phyloP scores from a whole-genome alignment of 2,113 vertebrate species.

The Aleadryas rufinucha region DNA sequence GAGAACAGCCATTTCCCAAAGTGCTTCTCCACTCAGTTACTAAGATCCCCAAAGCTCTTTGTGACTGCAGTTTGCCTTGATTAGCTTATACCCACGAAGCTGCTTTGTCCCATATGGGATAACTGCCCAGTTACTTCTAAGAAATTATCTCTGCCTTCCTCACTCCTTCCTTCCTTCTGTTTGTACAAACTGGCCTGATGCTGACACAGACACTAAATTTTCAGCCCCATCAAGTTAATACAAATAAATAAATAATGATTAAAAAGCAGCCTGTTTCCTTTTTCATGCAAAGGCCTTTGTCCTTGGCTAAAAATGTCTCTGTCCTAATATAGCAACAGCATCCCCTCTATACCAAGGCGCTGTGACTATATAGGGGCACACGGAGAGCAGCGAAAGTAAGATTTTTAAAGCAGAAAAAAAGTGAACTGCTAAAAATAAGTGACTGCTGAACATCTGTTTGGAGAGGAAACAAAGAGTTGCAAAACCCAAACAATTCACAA shows the following conservation, averaged over 20 bases:
- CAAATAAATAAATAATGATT: background rate
- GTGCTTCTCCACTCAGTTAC: background rate
- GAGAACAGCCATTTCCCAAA: background rate
- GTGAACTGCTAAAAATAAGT: slow-evolving; percentile 26
- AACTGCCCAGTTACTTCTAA: background rate
- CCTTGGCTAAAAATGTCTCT: slow-evolving; percentile 15
- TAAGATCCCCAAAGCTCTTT: background rate
- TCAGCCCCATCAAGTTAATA: background rate
- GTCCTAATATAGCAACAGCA: slow-evolving; percentile 34
- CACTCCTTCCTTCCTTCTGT: background rate
- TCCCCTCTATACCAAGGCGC: background rate
- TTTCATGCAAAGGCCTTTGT: background rate
- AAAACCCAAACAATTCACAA: background rate
- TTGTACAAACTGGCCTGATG: background rate
- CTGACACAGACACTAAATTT: background rate
- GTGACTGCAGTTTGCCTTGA: background rate
- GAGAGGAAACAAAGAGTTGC: background rate
- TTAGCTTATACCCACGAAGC: background rate
- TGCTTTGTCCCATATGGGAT: background rate
- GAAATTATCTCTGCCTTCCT: background rate
- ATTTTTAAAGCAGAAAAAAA: slow-evolving; percentile 1
- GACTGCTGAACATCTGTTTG: background rate
- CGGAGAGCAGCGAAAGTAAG: background rate
- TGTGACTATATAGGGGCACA: slow-evolving; percentile 27
- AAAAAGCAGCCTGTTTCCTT: background rate